phyloP scores from a whole-genome alignment of 2,797 vertebrate genomes.

The Xenentodon cancila region DNA sequence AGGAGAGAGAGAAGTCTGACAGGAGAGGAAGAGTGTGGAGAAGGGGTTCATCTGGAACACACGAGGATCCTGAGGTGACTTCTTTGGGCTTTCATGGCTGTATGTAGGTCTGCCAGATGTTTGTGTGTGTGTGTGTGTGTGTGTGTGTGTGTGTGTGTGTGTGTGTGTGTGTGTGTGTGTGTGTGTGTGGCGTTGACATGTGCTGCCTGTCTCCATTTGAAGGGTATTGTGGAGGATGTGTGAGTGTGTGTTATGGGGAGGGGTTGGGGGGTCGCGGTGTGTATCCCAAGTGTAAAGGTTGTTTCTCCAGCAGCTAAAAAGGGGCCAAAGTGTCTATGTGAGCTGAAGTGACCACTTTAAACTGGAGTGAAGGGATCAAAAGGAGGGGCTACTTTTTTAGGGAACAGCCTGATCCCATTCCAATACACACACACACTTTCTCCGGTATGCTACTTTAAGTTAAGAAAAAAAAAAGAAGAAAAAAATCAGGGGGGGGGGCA shows the following conservation, averaged over 20 bases:
- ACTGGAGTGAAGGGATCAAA: slow-evolving; percentile 82
- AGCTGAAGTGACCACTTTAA: slow-evolving; percentile 67
- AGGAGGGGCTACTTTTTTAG: slow-evolving; percentile 76
- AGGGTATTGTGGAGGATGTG: slow-evolving; percentile 32
- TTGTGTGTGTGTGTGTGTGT: slow-evolving; percentile 24
- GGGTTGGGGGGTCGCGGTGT: background rate
- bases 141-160: slow-evolving; percentile 27
- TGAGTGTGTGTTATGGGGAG: slow-evolving; percentile 6
- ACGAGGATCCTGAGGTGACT: slow-evolving; percentile 88
- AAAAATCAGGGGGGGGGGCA: too few species aligned
- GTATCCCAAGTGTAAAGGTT: slow-evolving; percentile 32
- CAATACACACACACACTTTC: slow-evolving; percentile 39
- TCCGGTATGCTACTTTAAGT: slow-evolving; percentile 48
- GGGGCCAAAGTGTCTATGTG: slow-evolving; percentile 59
- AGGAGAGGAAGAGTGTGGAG: slow-evolving; percentile 70
- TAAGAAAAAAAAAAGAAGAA: slow-evolving; percentile 23
- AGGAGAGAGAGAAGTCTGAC: slow-evolving; percentile 64
- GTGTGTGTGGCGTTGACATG: too few species aligned
- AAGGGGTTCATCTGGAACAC: slow-evolving; percentile 76
- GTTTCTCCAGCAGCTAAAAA: slow-evolving; percentile 46
- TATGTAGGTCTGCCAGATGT: slow-evolving; percentile 20
- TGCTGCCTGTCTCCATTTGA: slow-evolving; percentile 67
- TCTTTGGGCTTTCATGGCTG: slow-evolving; percentile 61
- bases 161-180: too few species aligned
- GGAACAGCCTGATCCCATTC: slow-evolving; percentile 57